Evolutionary conservation across 2,888 invertebrate genomes (phyloP).

Genomic region (Notodonta dromedarius): DNA sequence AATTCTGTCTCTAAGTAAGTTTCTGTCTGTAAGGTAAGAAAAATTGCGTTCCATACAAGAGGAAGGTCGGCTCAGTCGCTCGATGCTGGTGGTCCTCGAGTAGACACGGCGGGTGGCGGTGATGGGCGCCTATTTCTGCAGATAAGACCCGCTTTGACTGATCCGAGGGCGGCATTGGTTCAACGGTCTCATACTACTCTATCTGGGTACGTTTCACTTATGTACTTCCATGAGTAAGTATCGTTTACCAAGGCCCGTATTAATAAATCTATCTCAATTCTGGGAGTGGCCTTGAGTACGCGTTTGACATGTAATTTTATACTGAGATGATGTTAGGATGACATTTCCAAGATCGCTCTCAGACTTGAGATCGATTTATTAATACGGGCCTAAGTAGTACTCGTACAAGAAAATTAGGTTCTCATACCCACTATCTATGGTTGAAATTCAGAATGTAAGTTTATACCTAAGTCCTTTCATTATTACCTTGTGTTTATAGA

Average conservation of each 20-base stretch:
- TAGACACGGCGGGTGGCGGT: conserved; percentile 61
- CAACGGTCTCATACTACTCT: conserved; percentile 82
- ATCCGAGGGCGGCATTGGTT: conserved; percentile 59
- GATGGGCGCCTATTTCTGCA: conserved; percentile 75
- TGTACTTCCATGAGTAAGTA: neutral
- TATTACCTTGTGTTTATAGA: conserved; percentile 24
- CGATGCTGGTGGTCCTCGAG: conserved; percentile 62
- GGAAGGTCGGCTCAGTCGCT: conserved; percentile 79
- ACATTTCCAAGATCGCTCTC: too few species aligned
- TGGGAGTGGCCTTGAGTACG: too few species aligned
- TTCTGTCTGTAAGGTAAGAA: conserved; percentile 61
- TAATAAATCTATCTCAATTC: too few species aligned
- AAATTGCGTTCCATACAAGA: conserved; percentile 74
- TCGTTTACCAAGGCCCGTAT: neutral
- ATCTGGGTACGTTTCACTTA: conserved; percentile 55
- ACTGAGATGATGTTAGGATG: too few species aligned
- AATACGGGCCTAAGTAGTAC: neutral
- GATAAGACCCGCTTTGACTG: conserved; percentile 76
- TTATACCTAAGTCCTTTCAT: too few species aligned
- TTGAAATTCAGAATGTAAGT: too few species aligned
- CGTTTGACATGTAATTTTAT: too few species aligned
- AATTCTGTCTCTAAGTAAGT: too few species aligned
- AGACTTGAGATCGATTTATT: too few species aligned
- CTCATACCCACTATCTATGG: too few species aligned
- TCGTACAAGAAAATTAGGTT: neutral